Base-by-base conservation (phyloP, 2,113 vertebrate genomes). In the Dunckerocampus dactyliophorus region DNA sequence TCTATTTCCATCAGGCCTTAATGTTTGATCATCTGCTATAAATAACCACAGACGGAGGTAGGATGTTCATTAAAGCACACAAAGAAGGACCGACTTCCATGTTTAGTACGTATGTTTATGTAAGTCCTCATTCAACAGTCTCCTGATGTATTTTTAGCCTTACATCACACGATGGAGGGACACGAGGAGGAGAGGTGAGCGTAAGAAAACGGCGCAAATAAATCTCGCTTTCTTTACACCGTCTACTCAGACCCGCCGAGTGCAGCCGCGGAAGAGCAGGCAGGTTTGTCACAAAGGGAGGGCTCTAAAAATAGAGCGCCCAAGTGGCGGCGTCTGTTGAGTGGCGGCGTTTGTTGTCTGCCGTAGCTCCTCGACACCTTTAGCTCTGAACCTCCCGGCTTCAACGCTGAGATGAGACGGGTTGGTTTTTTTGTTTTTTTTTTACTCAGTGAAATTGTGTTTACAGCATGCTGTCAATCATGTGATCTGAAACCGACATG, bases 251-350 rank as follows among this genome's bases (percentile, higher is more conserved):
- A 65, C 62, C 62, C 1, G 57, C 21, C 8, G 31, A 57, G 59
- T 78, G 50, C 76, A 76, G 82, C 76, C 72, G 75, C 75, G 81
- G 80, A 77, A 63, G 78, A 78, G 81, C 74, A 72, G 79, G 74
- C 24, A 48, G 45, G 59, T 60, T 74, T 76, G 78, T 87, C 82
- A 86, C 85, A 82, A 79, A 88, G 85, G 12, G 79, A 88, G 76
- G 24, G 65, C 52, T 84, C 88, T 88, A 89, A 90, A 90, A 90
- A 91, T 90, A 90, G 88, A 51, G 79, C 60, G 39, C 72, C 74
- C 61, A 72, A 79, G 80, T 81, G 86, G 88, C 84, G 84, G 83
- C 47, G 82, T 83, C 76, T 67, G 67, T 69, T 71, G 67, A 28
- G 24, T 82, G 86, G 88, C 85, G 84, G 83, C n/a, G 82, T 83